Conservation (phyloP, 2,888 invertebrate genomes). For the Perdita meconis region DNA sequence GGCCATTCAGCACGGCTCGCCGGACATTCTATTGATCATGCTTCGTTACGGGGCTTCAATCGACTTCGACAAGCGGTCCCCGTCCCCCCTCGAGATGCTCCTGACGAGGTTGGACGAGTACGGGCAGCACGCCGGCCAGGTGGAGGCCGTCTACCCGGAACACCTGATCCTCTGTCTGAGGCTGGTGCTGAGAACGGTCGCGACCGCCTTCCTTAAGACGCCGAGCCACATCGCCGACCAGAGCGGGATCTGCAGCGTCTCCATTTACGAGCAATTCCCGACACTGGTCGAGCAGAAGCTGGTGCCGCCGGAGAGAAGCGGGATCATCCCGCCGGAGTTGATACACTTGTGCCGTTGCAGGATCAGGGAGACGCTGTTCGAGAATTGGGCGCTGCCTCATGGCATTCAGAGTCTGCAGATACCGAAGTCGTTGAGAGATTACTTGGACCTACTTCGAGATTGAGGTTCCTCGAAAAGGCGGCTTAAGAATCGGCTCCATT, state of each 20-base stretch:
- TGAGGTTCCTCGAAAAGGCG: constrained; percentile 77
- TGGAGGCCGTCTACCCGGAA: constrained; percentile 86
- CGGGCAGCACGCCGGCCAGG: constrained; percentile 83
- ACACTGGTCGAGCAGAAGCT: constrained; percentile 87
- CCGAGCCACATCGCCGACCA: constrained; percentile 78
- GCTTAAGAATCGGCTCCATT: too few species aligned
- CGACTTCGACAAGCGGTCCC: constrained; percentile 86
- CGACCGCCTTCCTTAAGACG: constrained; percentile 84
- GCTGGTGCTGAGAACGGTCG: constrained; percentile 88
- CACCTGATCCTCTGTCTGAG: constrained; percentile 90
- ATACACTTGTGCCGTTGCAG: constrained; percentile 91
- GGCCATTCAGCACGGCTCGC: constrained; percentile 90
- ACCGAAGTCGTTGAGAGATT: constrained; percentile 88
- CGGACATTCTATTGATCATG: constrained; percentile 91
- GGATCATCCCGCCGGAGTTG: constrained; percentile 88
- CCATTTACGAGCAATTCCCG: constrained; percentile 82
- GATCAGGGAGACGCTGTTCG: constrained; percentile 88
- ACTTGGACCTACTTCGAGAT: constrained; percentile 91
- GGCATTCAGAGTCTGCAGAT: constrained; percentile 89
- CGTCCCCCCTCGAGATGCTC: constrained; percentile 88
- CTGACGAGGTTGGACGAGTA: constrained; percentile 88
- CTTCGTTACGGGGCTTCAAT: constrained; percentile 86
- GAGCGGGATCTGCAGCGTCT: constrained; percentile 77
- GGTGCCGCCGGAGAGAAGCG: constrained; percentile 87
- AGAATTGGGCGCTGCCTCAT: constrained; percentile 90